Conservation (phyloP, 2,888 invertebrate genomes). For the Parnassius glacialis region DNA sequence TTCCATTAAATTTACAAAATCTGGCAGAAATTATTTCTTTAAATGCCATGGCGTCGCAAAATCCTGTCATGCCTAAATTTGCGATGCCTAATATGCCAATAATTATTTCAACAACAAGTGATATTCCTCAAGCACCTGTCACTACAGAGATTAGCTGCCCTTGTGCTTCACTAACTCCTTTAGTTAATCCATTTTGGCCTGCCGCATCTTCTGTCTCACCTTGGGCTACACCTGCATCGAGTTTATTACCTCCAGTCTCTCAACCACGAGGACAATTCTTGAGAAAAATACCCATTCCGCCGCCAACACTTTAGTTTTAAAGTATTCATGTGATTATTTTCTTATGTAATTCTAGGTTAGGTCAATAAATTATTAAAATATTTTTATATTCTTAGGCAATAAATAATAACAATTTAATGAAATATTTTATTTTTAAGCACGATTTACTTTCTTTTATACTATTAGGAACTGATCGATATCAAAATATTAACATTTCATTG, state of each 20-base stretch:
- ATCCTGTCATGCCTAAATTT: constrained; percentile 1
- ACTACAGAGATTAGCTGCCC: constrained; percentile 23
- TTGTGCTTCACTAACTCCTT: constrained; percentile 28
- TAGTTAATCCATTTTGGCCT: constrained; percentile 47
- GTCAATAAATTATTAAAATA: constrained; percentile 14
- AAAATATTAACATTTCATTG: too few relatives aligned
- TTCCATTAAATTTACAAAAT: constrained; percentile 5
- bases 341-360: constrained; percentile 4
- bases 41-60: constrained; percentile 10
- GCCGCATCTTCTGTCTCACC: constrained; percentile 49
- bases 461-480: too few relatives aligned
- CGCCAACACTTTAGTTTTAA: constrained; percentile 43
- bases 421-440: background rate
- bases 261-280: constrained; percentile 50
- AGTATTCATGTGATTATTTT: constrained; percentile 20
- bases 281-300: constrained; percentile 57
- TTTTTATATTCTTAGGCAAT: constrained; percentile 1
- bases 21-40: constrained; percentile 8
- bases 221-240: constrained; percentile 38
- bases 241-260: constrained; percentile 42
- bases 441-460: too few relatives aligned
- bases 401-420: constrained; percentile 2
- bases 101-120: constrained; percentile 15
- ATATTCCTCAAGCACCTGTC: constrained; percentile 24
- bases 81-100: constrained; percentile 8